A percentile compares a stretch with the other conserved stretches of the same genome.
These are phyloP conservation scores for Eulithis prunata DNA, from an alignment of 2,888 invertebrate species.

Conservation along the genomic window DNA sequence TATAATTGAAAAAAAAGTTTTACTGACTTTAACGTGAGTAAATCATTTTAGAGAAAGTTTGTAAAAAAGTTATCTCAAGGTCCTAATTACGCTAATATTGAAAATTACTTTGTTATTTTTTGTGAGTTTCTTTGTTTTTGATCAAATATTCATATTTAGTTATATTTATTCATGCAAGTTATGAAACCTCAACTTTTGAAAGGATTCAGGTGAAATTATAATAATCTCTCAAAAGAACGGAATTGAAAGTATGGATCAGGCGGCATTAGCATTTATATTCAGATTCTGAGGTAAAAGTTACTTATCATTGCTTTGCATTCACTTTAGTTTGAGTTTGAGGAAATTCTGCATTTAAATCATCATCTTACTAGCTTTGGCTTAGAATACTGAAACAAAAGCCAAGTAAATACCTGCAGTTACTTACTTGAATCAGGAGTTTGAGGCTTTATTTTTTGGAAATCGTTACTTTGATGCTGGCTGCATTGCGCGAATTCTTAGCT, in stretches of 20 bases:
- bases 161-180: slow-evolving; percentile 69
- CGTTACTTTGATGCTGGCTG: no score
- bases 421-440: no score
- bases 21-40: no score
- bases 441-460: no score
- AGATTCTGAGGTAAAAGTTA: slow-evolving; percentile 74
- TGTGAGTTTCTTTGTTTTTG: neutral
- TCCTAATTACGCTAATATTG: no score
- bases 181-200: slow-evolving; percentile 66
- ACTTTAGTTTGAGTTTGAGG: slow-evolving; percentile 44
- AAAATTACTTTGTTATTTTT: neutral
- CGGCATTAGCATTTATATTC: slow-evolving; percentile 80
- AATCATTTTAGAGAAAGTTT: neutral
- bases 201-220: slow-evolving; percentile 77
- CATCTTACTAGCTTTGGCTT: slow-evolving; percentile 7
- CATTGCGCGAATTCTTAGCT: no score
- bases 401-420: neutral
- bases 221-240: slow-evolving; percentile 77
- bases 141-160: slow-evolving; percentile 33
- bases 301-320: slow-evolving; percentile 69
- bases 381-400: neutral
- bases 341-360: slow-evolving; percentile 31
- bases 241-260: slow-evolving; percentile 78
- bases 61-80: neutral
- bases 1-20: no score